Base-by-base conservation (phyloP, 1,140 invertebrate species). In the Drosophila azteca region DNA sequence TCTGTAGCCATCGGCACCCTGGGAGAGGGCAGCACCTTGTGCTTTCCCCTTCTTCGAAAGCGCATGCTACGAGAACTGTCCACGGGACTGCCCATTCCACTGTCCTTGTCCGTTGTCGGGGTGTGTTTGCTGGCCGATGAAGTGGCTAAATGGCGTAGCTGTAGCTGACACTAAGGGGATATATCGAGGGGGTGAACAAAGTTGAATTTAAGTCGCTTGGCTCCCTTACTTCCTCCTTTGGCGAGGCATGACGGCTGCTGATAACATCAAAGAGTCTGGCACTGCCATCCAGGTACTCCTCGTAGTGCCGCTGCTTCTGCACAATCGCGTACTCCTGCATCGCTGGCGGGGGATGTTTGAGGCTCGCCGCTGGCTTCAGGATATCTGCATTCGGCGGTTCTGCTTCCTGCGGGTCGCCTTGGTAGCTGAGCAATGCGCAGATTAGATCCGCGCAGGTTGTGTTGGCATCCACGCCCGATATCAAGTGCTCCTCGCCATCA, bases 391-490 rank as follows among this genome's bases (percentile, higher is more conserved):
- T 66, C 57, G 43, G 44, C 35, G 22, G 13, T n/a, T 17, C 24
- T 75, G 65, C 15, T 63, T 49, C 7, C 54, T 46, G 24, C 35
- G 45, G 58, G 6, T 55, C 49, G 15, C 20, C 55, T 15, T 74
- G 74, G 54, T 80, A 81, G 60, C 61, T 69, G 26, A 95, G 90
- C 8, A 97, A 91, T 0, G 95, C 96, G 59, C 94, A 93, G 48
- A 97, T 95, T 53, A 97, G 93, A 90, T 97, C 95, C 43, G 94
- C 94, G 82, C 96, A 96, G 1, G 96, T 97, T 2, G 96, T 97
- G 52, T 94, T 93, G 9, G 94, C 93, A 15, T 94, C 94, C 6
- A 97, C 94, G 8, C 96, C 96, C 2, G 95, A 94, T 22, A 97
- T 95, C 95, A 95, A 96, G 77, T 96, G 94, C 83, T 95, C 94